These are phyloP conservation scores for Drosophila saltans DNA, from an alignment of 1,140 invertebrate genomes.

Conservation along the genomic window DNA sequence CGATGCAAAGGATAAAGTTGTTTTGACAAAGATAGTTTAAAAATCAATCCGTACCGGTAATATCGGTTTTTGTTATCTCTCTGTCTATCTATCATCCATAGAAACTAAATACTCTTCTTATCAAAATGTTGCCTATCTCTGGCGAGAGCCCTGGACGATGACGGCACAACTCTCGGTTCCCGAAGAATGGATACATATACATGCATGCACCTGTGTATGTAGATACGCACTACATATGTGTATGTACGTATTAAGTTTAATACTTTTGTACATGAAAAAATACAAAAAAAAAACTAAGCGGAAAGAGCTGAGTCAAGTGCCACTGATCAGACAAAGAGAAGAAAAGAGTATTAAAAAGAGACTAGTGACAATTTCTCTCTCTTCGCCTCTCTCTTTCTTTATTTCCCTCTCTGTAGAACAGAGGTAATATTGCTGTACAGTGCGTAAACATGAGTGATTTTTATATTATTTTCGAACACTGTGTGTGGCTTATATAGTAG, in stretches of 20 bases:
- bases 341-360: too few relatives aligned
- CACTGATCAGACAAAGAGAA: too few relatives aligned
- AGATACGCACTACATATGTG: neutral
- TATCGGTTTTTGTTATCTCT: neutral
- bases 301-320: too few relatives aligned
- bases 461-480: neutral
- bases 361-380: too few relatives aligned
- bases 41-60: neutral
- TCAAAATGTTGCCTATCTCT: neutral
- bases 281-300: too few relatives aligned
- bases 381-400: too few relatives aligned
- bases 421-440: neutral
- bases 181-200: neutral
- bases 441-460: neutral
- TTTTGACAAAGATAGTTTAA: neutral
- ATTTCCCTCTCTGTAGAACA: neutral
- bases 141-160: neutral
- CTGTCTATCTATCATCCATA: slow-evolving; percentile 5
- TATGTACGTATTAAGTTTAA: slow-evolving; percentile 1
- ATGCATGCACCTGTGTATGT: neutral
- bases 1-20: too few relatives aligned
- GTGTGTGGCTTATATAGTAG: neutral
- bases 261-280: neutral
- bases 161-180: neutral
- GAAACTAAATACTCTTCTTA: slow-evolving; percentile 10